phyloP scores from a whole-genome alignment of 1,140 invertebrate species.

The Sminthurides bifidus region DNA sequence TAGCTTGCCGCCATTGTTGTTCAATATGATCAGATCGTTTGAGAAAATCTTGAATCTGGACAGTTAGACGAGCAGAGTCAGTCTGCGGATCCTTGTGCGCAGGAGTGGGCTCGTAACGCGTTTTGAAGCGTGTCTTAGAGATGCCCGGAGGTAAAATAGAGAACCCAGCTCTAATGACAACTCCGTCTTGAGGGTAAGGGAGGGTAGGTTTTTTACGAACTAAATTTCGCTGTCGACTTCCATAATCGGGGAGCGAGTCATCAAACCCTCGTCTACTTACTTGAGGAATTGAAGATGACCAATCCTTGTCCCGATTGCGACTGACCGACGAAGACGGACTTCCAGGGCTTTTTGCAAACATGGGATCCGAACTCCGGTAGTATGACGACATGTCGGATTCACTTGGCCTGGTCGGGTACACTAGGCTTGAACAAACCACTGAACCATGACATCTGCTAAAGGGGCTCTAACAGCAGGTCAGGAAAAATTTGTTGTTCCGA shows the following conservation, averaged over 20 bases:
- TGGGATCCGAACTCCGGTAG: constrained; percentile 11
- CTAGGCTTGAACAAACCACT: too few species aligned
- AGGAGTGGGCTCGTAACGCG: constrained; percentile 45
- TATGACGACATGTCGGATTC: constrained; percentile 6
- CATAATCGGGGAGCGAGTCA: neutral
- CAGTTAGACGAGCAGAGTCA: constrained; percentile 56
- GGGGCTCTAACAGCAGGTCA: too few species aligned
- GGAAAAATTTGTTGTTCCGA: too few species aligned
- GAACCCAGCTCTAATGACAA: constrained; percentile 66
- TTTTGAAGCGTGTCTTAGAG: constrained; percentile 24
- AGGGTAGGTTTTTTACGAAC: neutral
- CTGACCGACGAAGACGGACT: constrained; percentile 5
- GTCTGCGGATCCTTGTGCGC: constrained; percentile 60
- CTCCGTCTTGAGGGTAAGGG: constrained; percentile 46
- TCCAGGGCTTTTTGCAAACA: constrained; percentile 11
- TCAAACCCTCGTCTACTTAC: neutral
- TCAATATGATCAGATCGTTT: constrained; percentile 69
- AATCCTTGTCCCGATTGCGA: too few species aligned
- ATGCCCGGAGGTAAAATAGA: constrained; percentile 56
- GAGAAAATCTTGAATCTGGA: constrained; percentile 65
- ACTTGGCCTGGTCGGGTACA: too few species aligned
- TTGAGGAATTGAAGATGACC: neutral
- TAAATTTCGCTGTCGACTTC: neutral
- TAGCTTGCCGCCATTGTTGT: constrained; percentile 60
- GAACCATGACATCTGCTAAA: too few species aligned